Percentiles rank a stretch among this genome's conserved stretches.
Evolutionary conservation across 2,888 invertebrate genomes (phyloP).

Genomic region (Andrena chrysosceles): DNA sequence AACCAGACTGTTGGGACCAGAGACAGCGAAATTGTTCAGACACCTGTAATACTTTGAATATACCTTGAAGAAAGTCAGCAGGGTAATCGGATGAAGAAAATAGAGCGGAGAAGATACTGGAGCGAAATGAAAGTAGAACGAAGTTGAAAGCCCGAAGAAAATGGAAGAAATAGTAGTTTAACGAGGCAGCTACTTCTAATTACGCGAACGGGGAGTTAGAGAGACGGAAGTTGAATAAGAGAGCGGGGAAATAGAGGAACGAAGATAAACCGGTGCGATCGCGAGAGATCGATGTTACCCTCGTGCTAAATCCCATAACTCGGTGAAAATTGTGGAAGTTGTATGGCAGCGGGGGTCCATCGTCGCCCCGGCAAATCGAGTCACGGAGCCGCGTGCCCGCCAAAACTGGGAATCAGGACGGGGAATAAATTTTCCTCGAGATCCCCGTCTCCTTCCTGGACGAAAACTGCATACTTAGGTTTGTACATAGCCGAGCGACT

Average conservation of each 20-base stretch:
- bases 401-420: slow-evolving; percentile 28
- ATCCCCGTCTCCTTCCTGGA: slow-evolving; percentile 48
- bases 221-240: no score
- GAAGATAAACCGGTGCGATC: background rate
- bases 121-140: background rate
- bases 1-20: background rate
- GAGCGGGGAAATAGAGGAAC: no score
- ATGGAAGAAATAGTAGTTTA: no score
- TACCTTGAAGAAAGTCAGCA: background rate
- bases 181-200: no score
- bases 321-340: slow-evolving; percentile 3
- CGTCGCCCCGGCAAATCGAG: slow-evolving; percentile 47
- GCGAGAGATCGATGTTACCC: background rate
- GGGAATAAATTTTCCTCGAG: slow-evolving; percentile 67
- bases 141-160: no score
- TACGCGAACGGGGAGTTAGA: no score
- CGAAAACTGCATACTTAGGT: slow-evolving; percentile 71
- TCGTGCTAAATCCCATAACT: background rate
- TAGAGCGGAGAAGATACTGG: background rate
- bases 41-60: background rate
- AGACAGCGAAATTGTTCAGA: background rate
- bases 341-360: slow-evolving; percentile 21
- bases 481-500: slow-evolving; percentile 51
- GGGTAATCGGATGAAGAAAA: background rate
- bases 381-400: slow-evolving; percentile 47